Conservation (phyloP, 2,113 vertebrate genomes). For the Felis chaus region DNA sequence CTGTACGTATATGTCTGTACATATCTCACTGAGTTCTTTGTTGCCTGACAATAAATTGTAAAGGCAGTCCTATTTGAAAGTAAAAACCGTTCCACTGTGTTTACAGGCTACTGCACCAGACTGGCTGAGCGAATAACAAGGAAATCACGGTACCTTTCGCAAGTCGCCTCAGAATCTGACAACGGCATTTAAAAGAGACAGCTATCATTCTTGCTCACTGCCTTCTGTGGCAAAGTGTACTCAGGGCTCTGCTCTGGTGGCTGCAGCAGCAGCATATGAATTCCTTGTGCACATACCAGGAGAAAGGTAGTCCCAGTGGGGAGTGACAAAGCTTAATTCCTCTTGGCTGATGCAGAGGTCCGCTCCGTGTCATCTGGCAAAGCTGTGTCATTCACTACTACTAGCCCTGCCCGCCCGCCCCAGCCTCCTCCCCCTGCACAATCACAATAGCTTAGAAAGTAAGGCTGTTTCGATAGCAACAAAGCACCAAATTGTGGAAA, state of each 20-base stretch:
- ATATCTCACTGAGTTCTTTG: conserved; percentile 82
- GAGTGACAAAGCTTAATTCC: conserved; percentile 89
- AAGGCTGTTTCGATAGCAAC: conserved; percentile 77
- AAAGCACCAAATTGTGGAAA: conserved; percentile 73
- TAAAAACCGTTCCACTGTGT: conserved; percentile 72
- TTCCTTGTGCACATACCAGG: conserved; percentile 86
- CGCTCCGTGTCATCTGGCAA: conserved; percentile 83
- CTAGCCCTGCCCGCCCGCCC: conserved; percentile 50
- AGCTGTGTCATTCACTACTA: conserved; percentile 84
- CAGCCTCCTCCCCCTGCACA: conserved; percentile 76
- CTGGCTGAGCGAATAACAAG: conserved; percentile 73
- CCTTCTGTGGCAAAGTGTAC: conserved; percentile 81
- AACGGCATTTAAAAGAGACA: conserved; percentile 99
- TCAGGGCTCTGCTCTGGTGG: conserved; percentile 84
- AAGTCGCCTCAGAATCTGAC: conserved; percentile 97
- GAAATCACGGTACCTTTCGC: conserved; percentile 94
- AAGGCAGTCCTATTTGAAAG: conserved; percentile 79
- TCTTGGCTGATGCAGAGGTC: conserved; percentile 88
- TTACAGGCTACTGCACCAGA: conserved; percentile 63
- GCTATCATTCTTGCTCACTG: conserved; percentile 95
- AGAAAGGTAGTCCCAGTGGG: conserved; percentile 86
- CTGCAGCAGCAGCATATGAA: conserved; percentile 87
- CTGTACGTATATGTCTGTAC: conserved; percentile 9
- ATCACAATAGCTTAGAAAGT: conserved; percentile 79
- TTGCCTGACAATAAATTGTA: conserved; percentile 78